Conservation (phyloP, 2,888 invertebrate species). For the Apamea crenata region DNA sequence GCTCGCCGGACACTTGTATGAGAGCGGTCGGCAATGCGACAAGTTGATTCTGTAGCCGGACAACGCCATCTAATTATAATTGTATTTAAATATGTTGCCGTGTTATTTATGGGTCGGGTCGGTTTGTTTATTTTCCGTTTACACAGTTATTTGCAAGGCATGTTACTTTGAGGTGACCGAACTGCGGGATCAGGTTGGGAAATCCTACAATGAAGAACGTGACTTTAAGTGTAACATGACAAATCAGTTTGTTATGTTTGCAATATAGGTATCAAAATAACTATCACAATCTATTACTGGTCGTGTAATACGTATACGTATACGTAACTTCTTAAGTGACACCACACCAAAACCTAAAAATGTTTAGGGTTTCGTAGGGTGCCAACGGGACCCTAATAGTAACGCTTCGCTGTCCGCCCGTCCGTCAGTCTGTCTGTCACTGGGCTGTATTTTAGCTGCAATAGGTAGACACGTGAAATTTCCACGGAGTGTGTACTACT, state of each 20-base stretch:
- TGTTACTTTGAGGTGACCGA: constrained; percentile 18
- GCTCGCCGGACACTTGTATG: constrained; percentile 56
- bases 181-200: neutral
- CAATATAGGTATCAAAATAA: no score
- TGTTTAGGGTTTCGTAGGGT: neutral
- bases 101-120: constrained; percentile 48
- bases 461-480: neutral
- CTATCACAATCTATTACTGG: no score
- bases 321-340: no score
- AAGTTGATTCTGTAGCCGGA: constrained; percentile 57
- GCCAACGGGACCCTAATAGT: neutral
- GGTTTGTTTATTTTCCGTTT: constrained; percentile 45
- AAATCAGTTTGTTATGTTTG: neutral
- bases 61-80: constrained; percentile 63
- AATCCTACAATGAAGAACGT: constrained; percentile 3
- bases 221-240: neutral
- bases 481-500: neutral
- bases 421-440: no score
- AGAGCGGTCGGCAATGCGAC: constrained; percentile 42
- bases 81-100: constrained; percentile 61
- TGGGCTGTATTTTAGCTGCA: neutral
- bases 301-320: no score
- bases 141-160: constrained; percentile 23
- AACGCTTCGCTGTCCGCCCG: no score
- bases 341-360: no score